A percentile compares a stretch with the other conserved stretches of the same genome.
These are phyloP conservation scores for Sclerurus mexicanus DNA, from an alignment of 2,113 vertebrate species.

Conservation along the genomic window DNA sequence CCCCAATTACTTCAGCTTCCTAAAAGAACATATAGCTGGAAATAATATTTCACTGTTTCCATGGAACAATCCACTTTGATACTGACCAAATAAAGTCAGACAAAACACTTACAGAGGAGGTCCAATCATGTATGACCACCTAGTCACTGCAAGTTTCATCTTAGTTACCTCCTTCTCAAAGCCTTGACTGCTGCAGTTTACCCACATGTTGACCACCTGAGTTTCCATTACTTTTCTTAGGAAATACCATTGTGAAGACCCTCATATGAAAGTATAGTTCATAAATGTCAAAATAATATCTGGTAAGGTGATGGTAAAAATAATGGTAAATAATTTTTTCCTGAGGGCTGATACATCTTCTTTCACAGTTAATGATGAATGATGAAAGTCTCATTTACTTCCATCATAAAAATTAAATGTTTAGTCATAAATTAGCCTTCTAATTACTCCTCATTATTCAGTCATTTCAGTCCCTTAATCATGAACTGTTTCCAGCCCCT, in stretches of 20 bases:
- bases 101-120: background rate
- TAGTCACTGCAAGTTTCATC: background rate
- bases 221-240: background rate
- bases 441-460: conserved; percentile 35
- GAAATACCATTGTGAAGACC: background rate
- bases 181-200: background rate
- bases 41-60: background rate
- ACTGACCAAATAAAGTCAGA: background rate
- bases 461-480: background rate
- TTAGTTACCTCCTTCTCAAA: background rate
- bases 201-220: accelerated
- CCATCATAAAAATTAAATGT: conserved; percentile 18
- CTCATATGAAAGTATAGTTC: background rate
- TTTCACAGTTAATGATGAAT: background rate
- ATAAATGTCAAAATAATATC: background rate
- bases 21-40: background rate
- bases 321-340: background rate
- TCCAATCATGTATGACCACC: background rate
- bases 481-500: background rate
- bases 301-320: background rate
- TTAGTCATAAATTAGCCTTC: conserved; percentile 15
- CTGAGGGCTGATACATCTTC: background rate
- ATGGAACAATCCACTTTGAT: background rate
- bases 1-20: background rate
- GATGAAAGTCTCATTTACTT: conserved; percentile 16